Base-by-base conservation (phyloP, 2,888 invertebrate species). In the Gnatocerus cornutus region DNA sequence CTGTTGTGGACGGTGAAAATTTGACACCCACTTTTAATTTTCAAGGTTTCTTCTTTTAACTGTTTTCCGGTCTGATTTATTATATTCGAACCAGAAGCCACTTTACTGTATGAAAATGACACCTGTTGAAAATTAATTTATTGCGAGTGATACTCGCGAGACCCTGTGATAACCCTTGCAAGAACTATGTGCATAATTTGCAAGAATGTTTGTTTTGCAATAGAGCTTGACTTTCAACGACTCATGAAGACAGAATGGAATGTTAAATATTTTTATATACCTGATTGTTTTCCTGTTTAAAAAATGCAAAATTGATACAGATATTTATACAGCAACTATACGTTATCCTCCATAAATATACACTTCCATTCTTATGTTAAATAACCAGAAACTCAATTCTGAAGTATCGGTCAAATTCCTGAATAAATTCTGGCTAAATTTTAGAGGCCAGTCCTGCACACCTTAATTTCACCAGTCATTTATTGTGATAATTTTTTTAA, bases 131-230 rank as follows among this genome's bases (percentile, higher is more conserved):
- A 27, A 58, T 58, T 10, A 45, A 10, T n/a, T 50, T 33, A 39
- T 61, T 61, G 30, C 13, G 59, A 29, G 10, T 45, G 43, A n/a
- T 41, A 29, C 10, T 9, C 12, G 29, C 10, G 12, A 55, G 33
- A 53, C 37, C 9, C 33, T 13, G 37, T 41, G 33, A 39, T 21
- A 43, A 56, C 27, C 56, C 41, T 21, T 10, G 39, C 14, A 14
- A 59, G 33, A 29, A 13, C 30, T 59, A 59, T 59, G 59, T 59
- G 59, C 59, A 59, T 27, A 45, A 59, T 59, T 30, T 48, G 61
- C 61, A 50, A 48, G 29, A 61, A 50, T 59, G 59, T 59, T 61
- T 48, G 48, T 45, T 58, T 58, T 45, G 46, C 46, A 46, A 59
- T 59, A 33, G 30, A 59, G 41, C 59, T n/a, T 52, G 16, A 52